Evolutionary conservation across 2,113 vertebrate species (phyloP), one percentile per base, ranked within the genome.

Genomic region (Clarias gariepinus): DNA sequence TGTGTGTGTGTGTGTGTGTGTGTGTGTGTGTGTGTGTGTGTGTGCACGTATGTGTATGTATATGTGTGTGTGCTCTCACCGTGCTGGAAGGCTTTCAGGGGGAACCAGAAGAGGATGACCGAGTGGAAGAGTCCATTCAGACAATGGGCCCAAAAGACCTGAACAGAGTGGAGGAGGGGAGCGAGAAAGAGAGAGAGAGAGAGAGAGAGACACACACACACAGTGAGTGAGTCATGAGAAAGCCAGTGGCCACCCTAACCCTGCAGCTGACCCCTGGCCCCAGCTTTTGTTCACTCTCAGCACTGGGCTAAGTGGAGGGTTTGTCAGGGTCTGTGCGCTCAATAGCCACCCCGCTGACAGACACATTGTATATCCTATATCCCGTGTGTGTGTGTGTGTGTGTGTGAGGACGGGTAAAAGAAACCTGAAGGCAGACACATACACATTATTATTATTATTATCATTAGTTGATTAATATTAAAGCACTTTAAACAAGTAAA

Each of bases 71-170:
- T 36, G 92, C 89, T 93, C 97, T 97, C 95, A 98, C 98, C 98
- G 93, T 98, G 96, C 93, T 98, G 97, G 93, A 99, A 97, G 92
- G 97, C 97, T 97, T 97, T 96, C 86, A 99, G 96, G 91, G 98
- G 98, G 96, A 99, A 97, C 98, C 98, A 99, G 95, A 99, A 99
- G 92, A 99, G 97, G 95, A 99, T 99, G 95, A 99, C 96, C 78
- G 98, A 99, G 96, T 99, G 98, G 96, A 99, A 99, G 93, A 99
- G 98, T 93, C 98, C 98, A 91, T 99, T 99, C 95, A 99, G 96
- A 98, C 98, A 99, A 97, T 99, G 97, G 94, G 97, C 95, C 98
- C 98, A 99, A 96, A 99, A 99, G 96, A 99, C 98, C 98, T 99
- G 94, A 90, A 93, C 92, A 94, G 69, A 90, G 90, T 88, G 88